These are phyloP conservation scores for Lasioglossum morio DNA, from an alignment of 2,888 invertebrate genomes.

Conservation along the genomic window DNA sequence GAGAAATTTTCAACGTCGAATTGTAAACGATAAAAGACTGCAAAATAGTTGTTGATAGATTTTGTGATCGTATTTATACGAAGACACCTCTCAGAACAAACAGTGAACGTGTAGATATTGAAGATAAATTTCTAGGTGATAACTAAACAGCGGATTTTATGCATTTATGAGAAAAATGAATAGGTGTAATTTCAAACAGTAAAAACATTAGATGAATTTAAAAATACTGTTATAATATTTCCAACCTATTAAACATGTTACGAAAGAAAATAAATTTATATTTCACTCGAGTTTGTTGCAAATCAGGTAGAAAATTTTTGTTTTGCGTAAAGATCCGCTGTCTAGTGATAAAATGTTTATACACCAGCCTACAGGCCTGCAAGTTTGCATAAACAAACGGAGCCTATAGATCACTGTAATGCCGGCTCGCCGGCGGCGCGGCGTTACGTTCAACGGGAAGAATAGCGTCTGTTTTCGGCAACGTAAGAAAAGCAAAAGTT, in stretches of 20 bases:
- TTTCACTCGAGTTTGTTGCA: no score
- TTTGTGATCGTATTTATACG: neutral
- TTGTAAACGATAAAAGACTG: neutral
- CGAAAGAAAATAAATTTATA: no score
- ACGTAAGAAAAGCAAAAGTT: neutral
- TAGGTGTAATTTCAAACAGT: no score
- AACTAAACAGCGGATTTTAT: no score
- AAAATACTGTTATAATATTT: no score
- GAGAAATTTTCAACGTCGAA: neutral
- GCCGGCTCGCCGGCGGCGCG: conserved; percentile 26
- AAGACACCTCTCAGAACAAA: neutral
- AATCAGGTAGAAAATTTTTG: no score
- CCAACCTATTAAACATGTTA: no score
- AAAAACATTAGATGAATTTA: no score
- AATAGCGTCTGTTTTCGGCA: neutral
- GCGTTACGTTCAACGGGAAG: neutral
- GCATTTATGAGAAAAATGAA: no score
- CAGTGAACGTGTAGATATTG: neutral
- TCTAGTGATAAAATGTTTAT: neutral
- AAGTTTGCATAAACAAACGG: neutral
- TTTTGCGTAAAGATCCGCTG: no score
- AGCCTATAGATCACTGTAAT: neutral
- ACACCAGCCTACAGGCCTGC: neutral
- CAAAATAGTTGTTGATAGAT: neutral
- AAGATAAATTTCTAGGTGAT: neutral